These are phyloP conservation scores for Perognathus longimembris DNA, from an alignment of 2,113 vertebrate genomes.

Conservation along the genomic window DNA sequence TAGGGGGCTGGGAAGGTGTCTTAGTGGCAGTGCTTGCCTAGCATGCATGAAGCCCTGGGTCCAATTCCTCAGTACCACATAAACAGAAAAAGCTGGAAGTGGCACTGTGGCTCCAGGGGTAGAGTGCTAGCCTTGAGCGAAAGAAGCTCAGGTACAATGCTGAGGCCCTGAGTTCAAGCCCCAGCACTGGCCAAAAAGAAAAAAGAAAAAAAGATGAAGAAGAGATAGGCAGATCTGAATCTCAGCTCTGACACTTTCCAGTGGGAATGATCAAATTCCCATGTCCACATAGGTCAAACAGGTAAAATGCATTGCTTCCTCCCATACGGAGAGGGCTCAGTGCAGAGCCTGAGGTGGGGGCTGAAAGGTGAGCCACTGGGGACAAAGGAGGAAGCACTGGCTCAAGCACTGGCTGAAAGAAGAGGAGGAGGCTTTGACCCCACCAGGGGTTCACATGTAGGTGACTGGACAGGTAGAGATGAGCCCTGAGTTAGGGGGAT, in stretches of 20 bases:
- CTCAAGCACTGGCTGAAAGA: neutral
- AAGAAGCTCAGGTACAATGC: too few species aligned
- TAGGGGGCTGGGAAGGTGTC: too few species aligned
- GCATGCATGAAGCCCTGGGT: too few species aligned
- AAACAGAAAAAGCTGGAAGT: too few species aligned
- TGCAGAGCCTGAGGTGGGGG: neutral
- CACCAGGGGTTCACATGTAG: neutral
- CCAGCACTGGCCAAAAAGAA: too few species aligned
- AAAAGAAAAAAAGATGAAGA: too few species aligned
- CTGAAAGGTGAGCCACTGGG: neutral
- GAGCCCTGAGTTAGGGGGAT: neutral
- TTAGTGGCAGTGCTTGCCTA: too few species aligned
- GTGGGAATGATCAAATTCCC: neutral
- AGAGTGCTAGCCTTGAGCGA: too few species aligned
- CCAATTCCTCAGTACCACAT: too few species aligned
- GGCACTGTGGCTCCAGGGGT: too few species aligned
- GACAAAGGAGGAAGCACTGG: neutral
- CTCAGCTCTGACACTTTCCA: neutral
- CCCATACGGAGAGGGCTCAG: neutral
- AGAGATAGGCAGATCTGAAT: neutral
- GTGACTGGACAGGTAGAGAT: neutral
- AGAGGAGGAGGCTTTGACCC: rapidly evolving
- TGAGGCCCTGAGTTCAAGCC: too few species aligned
- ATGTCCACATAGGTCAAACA: neutral
- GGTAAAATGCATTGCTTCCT: neutral